phyloP scores from a whole-genome alignment of 2,888 invertebrate species.

The Aquatica leii region DNA sequence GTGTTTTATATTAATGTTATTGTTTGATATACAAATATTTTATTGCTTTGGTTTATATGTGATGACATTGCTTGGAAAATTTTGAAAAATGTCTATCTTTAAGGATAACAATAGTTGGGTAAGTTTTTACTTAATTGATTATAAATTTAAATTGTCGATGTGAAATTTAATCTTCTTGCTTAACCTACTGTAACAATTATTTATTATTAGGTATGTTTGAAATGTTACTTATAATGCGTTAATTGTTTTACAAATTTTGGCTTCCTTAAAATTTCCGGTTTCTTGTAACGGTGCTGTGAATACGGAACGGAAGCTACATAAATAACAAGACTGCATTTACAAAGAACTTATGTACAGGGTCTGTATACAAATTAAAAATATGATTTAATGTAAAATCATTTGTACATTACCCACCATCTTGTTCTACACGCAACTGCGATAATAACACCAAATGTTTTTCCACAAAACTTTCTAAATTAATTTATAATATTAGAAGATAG shows the following conservation, averaged over 20 bases:
- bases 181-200: slow-evolving; percentile 25
- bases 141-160: slow-evolving; percentile 12
- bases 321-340: no score
- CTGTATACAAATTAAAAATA: no score
- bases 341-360: no score
- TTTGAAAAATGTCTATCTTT: slow-evolving; percentile 27
- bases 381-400: no score
- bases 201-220: slow-evolving; percentile 4
- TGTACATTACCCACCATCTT: no score
- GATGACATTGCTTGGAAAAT: background rate
- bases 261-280: background rate
- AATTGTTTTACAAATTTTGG: background rate
- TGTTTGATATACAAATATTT: no score
- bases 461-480: no score
- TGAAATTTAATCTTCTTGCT: slow-evolving; percentile 20
- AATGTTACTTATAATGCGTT: background rate
- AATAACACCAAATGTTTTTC: no score
- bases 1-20: no score
- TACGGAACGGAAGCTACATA: background rate
- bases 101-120: slow-evolving; percentile 32
- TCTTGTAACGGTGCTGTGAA: slow-evolving; percentile 1
- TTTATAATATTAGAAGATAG: no score
- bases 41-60: background rate
- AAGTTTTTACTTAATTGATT: slow-evolving; percentile 8
- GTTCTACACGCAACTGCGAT: no score